Base-by-base conservation (phyloP, 2,797 vertebrate species). In the Pelodytes ibericus region DNA sequence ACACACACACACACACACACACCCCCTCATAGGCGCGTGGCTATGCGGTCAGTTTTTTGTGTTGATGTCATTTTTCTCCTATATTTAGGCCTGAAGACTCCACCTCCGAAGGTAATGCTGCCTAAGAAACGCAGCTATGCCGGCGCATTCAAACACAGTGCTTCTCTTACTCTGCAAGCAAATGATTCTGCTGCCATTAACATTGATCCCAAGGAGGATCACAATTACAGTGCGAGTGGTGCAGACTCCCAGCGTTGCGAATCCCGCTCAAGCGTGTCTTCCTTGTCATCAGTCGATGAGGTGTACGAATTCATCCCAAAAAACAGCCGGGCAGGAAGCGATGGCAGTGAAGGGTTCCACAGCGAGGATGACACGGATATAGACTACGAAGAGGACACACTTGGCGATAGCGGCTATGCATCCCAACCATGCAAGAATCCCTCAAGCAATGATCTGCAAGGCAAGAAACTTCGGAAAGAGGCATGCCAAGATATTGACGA, bases 121-220 rank as follows among this genome's bases (percentile, higher is more conserved):
- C 86, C 92, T 0, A 91, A 88, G 79, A 93, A 93, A 83, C 88
- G 92, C 82, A 91, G 82, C 73, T 90, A 92, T 0, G 61, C 86
- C 81, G 90, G 72, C 0, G 89, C 89, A 0, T 92, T 92, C 80
- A 81, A 80, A 36, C 56, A 86, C 58, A 63, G 85, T 29, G 69
- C 83, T 66, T 71, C 85, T 59, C 3, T 84, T 0, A 53, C 1
- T 2, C n/a, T 88, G 39, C 89, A 81, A 27, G 94, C 95, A n/a
- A 84, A 79, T 15, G 93, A 95, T 18, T 90, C 95, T 4, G 84
- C 90, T 0, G 89, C 94, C 80, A 86, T 95, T 84, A 96, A 90
- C 88, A 95, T 94, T 0, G 96, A 97, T 78, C 96, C 98, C 0
- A 96, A 95, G 83, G 96, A 96, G 90, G 98, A 99, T 86, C 98